These are phyloP conservation scores for Setipinna tenuifilis DNA, from an alignment of 2,797 vertebrate species.

Conservation along the genomic window DNA sequence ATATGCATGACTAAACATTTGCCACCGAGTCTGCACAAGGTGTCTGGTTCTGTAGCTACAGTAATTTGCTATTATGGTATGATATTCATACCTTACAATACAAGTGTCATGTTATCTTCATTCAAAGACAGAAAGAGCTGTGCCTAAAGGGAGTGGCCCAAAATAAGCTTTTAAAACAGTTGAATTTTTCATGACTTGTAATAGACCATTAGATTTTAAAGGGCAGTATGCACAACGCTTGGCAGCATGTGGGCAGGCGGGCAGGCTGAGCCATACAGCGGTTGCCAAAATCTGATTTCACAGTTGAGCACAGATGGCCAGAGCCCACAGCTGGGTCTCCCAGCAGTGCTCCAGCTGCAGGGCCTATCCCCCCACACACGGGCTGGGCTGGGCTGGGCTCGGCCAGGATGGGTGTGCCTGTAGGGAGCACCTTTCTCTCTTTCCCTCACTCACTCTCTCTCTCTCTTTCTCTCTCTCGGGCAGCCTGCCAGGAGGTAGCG, in stretches of 20 bases:
- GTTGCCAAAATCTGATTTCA: conserved; percentile 22
- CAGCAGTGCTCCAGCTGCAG: background rate
- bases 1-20: background rate
- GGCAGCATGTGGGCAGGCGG: background rate
- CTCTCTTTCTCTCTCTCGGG: background rate
- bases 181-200: conserved; percentile 6
- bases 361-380: background rate
- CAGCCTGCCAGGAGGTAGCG: background rate
- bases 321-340: background rate
- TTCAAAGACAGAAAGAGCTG: background rate
- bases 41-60: background rate
- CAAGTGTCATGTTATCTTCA: background rate
- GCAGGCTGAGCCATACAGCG: background rate
- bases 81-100: background rate
- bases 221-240: conserved; percentile 1
- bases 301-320: conserved; percentile 8
- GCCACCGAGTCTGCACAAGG: background rate
- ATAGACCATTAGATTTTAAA: conserved; percentile 26
- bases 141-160: background rate
- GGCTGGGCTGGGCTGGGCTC: no score
- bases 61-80: background rate
- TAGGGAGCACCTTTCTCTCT: background rate
- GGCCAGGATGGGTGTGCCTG: background rate
- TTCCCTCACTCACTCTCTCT: background rate
- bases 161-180: background rate